Conservation (phyloP, 1,140 invertebrate species). For the Listronotus bonariensis region DNA sequence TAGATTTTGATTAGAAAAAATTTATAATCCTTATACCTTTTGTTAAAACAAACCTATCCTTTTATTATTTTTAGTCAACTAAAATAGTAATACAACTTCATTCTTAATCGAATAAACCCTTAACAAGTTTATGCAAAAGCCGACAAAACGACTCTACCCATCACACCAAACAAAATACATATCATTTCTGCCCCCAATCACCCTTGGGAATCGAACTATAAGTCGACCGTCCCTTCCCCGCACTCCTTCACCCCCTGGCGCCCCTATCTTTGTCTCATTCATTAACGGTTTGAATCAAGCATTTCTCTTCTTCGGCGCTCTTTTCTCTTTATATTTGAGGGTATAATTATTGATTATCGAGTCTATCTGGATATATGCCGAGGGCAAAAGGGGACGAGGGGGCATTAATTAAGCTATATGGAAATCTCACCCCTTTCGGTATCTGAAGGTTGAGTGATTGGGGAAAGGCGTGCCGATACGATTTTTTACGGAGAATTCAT, state of each 20-base stretch:
- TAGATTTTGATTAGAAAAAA: too few species aligned
- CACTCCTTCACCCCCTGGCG: background rate
- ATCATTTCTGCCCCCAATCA: too few species aligned
- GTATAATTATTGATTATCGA: slow-evolving; percentile 47
- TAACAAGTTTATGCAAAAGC: too few species aligned
- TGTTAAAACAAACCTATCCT: too few species aligned
- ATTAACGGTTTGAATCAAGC: slow-evolving; percentile 35
- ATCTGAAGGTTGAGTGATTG: slow-evolving; percentile 43
- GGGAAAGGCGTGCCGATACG: slow-evolving; percentile 33
- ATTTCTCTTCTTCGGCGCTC: slow-evolving; percentile 31
- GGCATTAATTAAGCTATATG: slow-evolving; percentile 44
- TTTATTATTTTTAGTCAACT: too few species aligned
- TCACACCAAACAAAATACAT: too few species aligned
- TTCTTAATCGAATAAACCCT: too few species aligned
- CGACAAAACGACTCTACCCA: too few species aligned
- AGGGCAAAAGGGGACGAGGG: slow-evolving; percentile 20
- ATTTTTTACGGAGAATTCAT: slow-evolving; percentile 8
- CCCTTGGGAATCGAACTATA: slow-evolving; percentile 4
- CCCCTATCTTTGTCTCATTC: slow-evolving; percentile 37
- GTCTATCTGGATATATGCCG: slow-evolving; percentile 41
- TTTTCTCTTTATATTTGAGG: slow-evolving; percentile 46
- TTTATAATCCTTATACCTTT: too few species aligned
- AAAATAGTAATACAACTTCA: too few species aligned
- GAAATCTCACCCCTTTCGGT: slow-evolving; percentile 45
- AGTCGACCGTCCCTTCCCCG: slow-evolving; percentile 3